phyloP scores from a whole-genome alignment of 35 echinoderm and acorn worm species.

The Diadema setosum region DNA sequence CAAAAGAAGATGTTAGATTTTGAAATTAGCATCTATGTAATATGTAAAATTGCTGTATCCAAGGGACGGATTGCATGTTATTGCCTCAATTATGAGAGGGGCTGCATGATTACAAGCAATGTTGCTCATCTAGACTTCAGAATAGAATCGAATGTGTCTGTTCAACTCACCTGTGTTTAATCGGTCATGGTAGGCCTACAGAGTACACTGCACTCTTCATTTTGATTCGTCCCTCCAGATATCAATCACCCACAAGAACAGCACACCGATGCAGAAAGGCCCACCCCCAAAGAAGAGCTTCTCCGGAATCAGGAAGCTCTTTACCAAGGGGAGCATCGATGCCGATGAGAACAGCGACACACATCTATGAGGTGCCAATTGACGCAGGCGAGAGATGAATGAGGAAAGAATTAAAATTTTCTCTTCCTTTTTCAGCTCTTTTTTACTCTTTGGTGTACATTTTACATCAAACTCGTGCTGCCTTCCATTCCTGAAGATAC shows the following conservation, averaged over 20 bases:
- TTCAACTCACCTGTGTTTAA: not conserved
- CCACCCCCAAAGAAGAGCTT: conserved; percentile 82
- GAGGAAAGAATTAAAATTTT: too few relatives aligned
- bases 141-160: not conserved
- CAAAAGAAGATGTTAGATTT: too few relatives aligned
- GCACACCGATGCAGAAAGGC: conserved; percentile 79
- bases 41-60: too few relatives aligned
- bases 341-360: not conserved
- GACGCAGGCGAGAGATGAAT: too few relatives aligned
- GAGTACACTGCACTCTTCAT: not conserved
- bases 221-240: conserved; percentile 69
- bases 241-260: conserved; percentile 91
- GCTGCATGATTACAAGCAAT: not conserved
- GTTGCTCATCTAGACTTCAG: not conserved
- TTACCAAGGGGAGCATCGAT: conserved; percentile 14
- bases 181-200: not conserved
- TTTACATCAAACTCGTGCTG: too few relatives aligned
- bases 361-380: conserved; percentile 19
- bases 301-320: conserved; percentile 24
- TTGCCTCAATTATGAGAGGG: too few relatives aligned
- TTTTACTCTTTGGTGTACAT: too few relatives aligned
- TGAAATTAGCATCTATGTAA: too few relatives aligned
- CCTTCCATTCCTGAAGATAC: too few relatives aligned
- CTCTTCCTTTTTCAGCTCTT: too few relatives aligned
- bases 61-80: too few relatives aligned